These are phyloP conservation scores for Dissostichus mawsoni DNA, from an alignment of 2,113 vertebrate species.

Conservation along the genomic window DNA sequence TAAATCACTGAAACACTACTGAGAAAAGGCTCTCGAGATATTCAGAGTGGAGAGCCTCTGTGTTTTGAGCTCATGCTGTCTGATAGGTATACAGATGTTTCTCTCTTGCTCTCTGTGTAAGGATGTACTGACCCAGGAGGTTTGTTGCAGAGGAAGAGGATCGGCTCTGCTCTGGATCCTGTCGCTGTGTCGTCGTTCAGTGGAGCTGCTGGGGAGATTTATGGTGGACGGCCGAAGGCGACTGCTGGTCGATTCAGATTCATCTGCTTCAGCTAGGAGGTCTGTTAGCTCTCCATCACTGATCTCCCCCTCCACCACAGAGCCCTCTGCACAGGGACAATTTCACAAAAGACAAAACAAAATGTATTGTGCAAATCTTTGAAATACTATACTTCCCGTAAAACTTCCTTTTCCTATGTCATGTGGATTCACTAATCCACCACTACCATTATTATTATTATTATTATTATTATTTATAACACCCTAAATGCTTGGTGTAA, in stretches of 20 bases:
- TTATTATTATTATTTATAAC: no score
- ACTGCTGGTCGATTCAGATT: slow-evolving; percentile 30
- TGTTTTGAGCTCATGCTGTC: no score
- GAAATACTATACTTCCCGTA: background rate
- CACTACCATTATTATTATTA: no score
- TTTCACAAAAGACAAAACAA: background rate
- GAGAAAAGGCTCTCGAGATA: background rate
- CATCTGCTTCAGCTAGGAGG: slow-evolving; percentile 55
- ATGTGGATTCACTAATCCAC: no score
- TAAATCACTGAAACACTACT: no score
- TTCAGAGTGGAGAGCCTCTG: no score
- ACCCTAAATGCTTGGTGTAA: no score
- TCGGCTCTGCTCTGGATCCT: slow-evolving; percentile 44
- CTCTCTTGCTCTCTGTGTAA: background rate
- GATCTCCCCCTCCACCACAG: slow-evolving; percentile 52
- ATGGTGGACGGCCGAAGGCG: slow-evolving; percentile 57
- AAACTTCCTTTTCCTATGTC: no score
- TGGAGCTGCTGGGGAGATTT: slow-evolving; percentile 8
- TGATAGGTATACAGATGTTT: no score
- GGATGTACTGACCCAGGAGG: slow-evolving; percentile 30
- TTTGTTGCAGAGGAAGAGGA: background rate
- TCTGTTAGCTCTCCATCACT: slow-evolving; percentile 67
- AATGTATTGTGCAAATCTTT: background rate
- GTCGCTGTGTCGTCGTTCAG: slow-evolving; percentile 28
- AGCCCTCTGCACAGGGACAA: slow-evolving; percentile 22